Evolutionary conservation across 2,113 vertebrate genomes (phyloP), one percentile per base, ranked within the genome.

Genomic region (Seriola rivoliana): DNA sequence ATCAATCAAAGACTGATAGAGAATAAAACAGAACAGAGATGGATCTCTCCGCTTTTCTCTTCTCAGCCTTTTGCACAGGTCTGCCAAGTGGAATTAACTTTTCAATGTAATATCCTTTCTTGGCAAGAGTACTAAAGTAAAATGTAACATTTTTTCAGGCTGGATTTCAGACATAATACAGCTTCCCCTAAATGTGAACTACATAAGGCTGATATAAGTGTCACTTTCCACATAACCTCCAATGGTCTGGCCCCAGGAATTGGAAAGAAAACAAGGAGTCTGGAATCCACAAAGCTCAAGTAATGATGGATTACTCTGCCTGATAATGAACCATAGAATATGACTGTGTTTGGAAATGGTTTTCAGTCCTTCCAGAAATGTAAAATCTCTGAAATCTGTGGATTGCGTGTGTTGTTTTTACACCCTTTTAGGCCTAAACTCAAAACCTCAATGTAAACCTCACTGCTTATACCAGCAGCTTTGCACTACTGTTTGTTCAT

Each of bases 221-320:
- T 91, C 90, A 90, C 87, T 93, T 92, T 91, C 79, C 85, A 86
- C 72, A 85, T 58, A 85, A 77, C 74, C 86, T 88, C 80, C 88
- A 88, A 82, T 72, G 64, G 62, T 81, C 80, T 85, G 78, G 87
- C 78, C 13, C 8, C 55, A 81, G 42, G 73, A 87, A 76, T 50
- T 86, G 85, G 87, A 92, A 90, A 74, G 69, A 90, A 91, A 85
- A 91, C 66, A 74, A 34, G 7, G 62, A 68, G 57, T 71, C 76
- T 87, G 76, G 82, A 91, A 73, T 76, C 66, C 72, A 58, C 48
- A 73, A 21, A 73, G 74, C 50, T 70, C 25, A n/a, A 75, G 77
- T 70, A 68, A 80, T 77, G 85, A 90, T 79, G 65, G 82, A 93
- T 90, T 79, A 77, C 83, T 75, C 72, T 75, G 66, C n/a, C 67